Evolutionary conservation across 2,888 invertebrate genomes (phyloP), one percentile per base, ranked within the genome.

Genomic region (Drosophila greeni): DNA sequence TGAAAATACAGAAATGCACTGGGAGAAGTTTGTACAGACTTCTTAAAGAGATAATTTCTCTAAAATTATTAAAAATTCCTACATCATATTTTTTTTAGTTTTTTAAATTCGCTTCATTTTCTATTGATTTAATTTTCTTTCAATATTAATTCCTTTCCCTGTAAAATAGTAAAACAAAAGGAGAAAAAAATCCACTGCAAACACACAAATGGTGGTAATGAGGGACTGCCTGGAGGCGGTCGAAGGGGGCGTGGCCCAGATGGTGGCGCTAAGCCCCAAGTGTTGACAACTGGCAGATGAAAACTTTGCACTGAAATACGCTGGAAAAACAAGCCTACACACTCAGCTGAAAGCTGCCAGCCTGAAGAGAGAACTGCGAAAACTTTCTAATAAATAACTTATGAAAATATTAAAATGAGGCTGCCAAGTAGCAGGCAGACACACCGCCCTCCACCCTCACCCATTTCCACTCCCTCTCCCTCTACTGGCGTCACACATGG

Each of bases 331-430:
- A 67, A 67, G 57, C 67, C 67, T 60, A 69, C 65, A 67, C 43
- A 67, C 43, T 52, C 58, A 36, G 20, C 36, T 42, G 36, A n/a
- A n/a, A n/a, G 18, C 48, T 36, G 49, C 18, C 56, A 34, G 33
- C 9, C 31, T n/a, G 51, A 20, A 20, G 7, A 2, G 40, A 20
- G 20, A 42, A 29, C 43, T 40, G 52, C 29, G 18, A 70, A 70
- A 67, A 71, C 72, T 72, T 72, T 68, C 68, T 72, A 72, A 72
- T 72, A 72, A 72, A 72, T 72, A 72, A 68, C 72, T 72, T 72
- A 72, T 72, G 72, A 72, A 72, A 72, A 72, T 72, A 72, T 72
- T 72, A 72, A 70, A 68, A 68, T 53, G 58, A 62, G 53, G 56
- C 51, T 40, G 45, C 51, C 54, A 33, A 31, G 65, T 42, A 37